These are phyloP conservation scores for Venusia cambrica DNA, from an alignment of 2,888 invertebrate genomes.

Conservation along the genomic window DNA sequence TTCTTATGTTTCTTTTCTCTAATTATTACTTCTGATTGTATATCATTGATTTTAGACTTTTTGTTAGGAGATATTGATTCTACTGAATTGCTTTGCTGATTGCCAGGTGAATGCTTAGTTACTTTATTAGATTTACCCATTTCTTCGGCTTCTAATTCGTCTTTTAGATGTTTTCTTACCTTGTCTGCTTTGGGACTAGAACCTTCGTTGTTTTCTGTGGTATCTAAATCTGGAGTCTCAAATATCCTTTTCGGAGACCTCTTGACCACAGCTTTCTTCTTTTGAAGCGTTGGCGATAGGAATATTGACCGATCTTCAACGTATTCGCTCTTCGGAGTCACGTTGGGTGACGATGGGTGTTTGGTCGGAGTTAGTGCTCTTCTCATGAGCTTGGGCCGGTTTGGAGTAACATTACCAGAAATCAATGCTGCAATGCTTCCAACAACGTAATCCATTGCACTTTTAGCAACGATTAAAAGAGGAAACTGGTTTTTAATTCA, in stretches of 20 bases:
- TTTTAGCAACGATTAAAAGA: conserved; percentile 14
- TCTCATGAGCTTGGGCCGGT: conserved; percentile 67
- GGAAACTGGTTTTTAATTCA: conserved; percentile 20
- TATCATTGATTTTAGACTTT: conserved; percentile 21
- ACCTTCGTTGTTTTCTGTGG: conserved; percentile 46
- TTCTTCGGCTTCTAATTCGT: conserved; percentile 47
- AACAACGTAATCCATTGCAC: conserved; percentile 73
- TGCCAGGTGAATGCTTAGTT: conserved; percentile 27
- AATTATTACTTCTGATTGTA: conserved; percentile 33
- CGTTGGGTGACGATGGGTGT: conserved; percentile 67
- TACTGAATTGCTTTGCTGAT: conserved; percentile 25
- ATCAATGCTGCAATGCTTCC: conserved; percentile 82
- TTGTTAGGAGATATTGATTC: conserved; percentile 20
- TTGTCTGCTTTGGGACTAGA: conserved; percentile 63
- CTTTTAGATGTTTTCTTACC: conserved; percentile 65
- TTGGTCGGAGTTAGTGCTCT: conserved; percentile 68
- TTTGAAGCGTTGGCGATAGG: conserved; percentile 65
- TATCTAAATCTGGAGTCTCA: conserved; percentile 59
- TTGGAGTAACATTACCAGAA: conserved; percentile 79
- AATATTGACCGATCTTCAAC: conserved; percentile 67
- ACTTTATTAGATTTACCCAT: conserved; percentile 19
- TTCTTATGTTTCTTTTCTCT: conserved; percentile 48
- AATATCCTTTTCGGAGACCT: conserved; percentile 75
- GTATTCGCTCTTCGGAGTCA: conserved; percentile 69
- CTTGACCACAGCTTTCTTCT: conserved; percentile 69